Percentiles rank a stretch among this genome's conserved stretches.
These are phyloP conservation scores for Apteryx mantelli DNA, from an alignment of 2,113 vertebrate species.

Conservation along the genomic window DNA sequence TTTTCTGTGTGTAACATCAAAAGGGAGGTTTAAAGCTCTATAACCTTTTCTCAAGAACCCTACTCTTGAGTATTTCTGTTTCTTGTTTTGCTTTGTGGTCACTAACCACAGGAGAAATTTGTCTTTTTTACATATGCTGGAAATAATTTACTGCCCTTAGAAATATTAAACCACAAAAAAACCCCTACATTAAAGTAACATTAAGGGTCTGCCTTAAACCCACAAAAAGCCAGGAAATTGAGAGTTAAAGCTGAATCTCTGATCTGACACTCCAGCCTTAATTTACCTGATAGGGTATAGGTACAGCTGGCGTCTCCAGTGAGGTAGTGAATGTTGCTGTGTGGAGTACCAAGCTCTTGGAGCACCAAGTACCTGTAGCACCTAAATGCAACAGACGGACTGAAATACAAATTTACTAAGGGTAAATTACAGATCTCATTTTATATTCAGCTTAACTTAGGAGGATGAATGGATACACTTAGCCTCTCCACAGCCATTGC, in stretches of 20 bases:
- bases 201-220: slow-evolving; percentile 74
- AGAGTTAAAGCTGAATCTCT: slow-evolving; percentile 72
- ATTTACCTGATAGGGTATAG: slow-evolving; percentile 30
- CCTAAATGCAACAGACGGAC: not conserved
- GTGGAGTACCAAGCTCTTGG: not conserved
- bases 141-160: slow-evolving; percentile 84
- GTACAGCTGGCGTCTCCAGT: not conserved
- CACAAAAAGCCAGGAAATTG: slow-evolving; percentile 78
- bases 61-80: slow-evolving; percentile 75
- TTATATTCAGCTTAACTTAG: not conserved
- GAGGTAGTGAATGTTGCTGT: slow-evolving; percentile 3
- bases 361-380: not conserved
- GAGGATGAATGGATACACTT: not conserved
- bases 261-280: slow-evolving; percentile 58
- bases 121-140: slow-evolving; percentile 79
- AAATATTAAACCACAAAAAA: slow-evolving; percentile 81
- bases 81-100: slow-evolving; percentile 83
- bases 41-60: slow-evolving; percentile 64
- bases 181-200: slow-evolving; percentile 72
- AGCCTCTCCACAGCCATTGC: not conserved
- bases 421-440: not conserved
- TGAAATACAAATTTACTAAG: not conserved
- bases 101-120: slow-evolving; percentile 83
- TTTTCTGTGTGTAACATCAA: slow-evolving; percentile 64
- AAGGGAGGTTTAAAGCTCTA: slow-evolving; percentile 67